phyloP scores from a whole-genome alignment of 1,140 invertebrate genomes.

The Heliconius nattereri region DNA sequence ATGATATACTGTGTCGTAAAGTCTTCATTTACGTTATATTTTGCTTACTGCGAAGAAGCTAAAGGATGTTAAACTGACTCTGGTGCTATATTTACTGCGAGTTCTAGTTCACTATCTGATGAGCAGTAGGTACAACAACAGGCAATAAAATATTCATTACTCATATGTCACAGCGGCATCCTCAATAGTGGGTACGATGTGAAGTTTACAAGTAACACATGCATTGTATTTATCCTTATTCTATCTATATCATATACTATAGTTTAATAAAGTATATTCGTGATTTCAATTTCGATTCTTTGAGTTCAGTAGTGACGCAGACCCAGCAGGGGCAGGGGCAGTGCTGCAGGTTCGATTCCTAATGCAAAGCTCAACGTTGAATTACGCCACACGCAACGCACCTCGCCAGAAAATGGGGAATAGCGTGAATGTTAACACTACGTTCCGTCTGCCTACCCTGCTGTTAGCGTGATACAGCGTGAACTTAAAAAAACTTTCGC shows the following conservation, averaged over 20 bases:
- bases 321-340: too few species aligned
- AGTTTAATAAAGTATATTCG: constrained; percentile 27
- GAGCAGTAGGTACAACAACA: constrained; percentile 54
- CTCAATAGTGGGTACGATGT: constrained; percentile 54
- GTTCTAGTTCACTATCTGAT: constrained; percentile 49
- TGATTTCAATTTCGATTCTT: constrained; percentile 25
- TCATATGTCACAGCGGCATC: constrained; percentile 68
- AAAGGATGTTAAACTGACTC: constrained; percentile 21
- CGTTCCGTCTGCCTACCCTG: too few species aligned
- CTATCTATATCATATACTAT: constrained; percentile 27
- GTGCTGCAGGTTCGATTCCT: too few species aligned
- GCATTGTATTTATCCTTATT: constrained; percentile 47
- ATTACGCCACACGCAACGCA: too few species aligned
- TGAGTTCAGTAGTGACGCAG: too few species aligned
- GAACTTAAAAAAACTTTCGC: too few species aligned
- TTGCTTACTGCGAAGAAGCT: constrained; percentile 4
- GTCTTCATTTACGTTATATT: background rate
- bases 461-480: too few species aligned
- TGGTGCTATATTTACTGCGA: constrained; percentile 34
- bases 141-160: constrained; percentile 77
- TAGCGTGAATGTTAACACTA: too few species aligned
- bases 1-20: background rate
- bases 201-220: constrained; percentile 47
- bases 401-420: too few species aligned
- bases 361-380: too few species aligned